Evolutionary conservation across 2,797 vertebrate species (phyloP), one percentile per base, ranked within the genome.

Genomic region (Pipistrellus pygmaeus): DNA sequence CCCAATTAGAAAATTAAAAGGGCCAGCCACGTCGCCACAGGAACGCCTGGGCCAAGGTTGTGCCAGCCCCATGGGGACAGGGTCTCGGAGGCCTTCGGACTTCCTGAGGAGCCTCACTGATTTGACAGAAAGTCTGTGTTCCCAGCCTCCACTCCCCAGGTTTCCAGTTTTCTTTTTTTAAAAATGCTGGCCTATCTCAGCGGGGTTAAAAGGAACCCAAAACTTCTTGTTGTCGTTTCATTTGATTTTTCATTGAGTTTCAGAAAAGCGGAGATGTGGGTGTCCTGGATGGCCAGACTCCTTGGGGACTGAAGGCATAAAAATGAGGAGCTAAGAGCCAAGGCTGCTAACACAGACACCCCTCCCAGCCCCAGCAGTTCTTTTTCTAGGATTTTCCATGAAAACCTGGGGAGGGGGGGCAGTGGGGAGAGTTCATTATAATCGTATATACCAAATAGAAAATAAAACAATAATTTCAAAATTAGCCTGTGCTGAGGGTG

Each of bases 381-480:
- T 72, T 92, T 60, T 62, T 76, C 64, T 17, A 92, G 83, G 68
- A 71, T 41, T 76, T 95, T 91, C 90, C 88, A 23, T 76, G 71
- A 86, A 90, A 92, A 90, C 25, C 1, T 53, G 68, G 25, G 35
- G 10, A 18, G 35, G 41, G 2, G 7, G 38, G 38, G 6, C 35
- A 38, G 35, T 38, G 1, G 35, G 30, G 32, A 3, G 8, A 5
- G 60, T 86, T 85, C 30, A 12, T 77, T 78, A 82, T 41, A 53
- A 96, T 82, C 85, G 88, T 51, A 84, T 44, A 60, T 41, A 32
- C 30, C 35, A 60, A 78, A 48, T 9, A 77, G 83, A 91, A 84
- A 92, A 76, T 55, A 87, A 27, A 92, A 76, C 62, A 87, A 27
- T 32, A 30, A 81, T 83, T 83, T 94, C 66, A 75, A 94, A 71